phyloP scores from a whole-genome alignment of 2,113 vertebrate genomes.

The Melospiza georgiana region DNA sequence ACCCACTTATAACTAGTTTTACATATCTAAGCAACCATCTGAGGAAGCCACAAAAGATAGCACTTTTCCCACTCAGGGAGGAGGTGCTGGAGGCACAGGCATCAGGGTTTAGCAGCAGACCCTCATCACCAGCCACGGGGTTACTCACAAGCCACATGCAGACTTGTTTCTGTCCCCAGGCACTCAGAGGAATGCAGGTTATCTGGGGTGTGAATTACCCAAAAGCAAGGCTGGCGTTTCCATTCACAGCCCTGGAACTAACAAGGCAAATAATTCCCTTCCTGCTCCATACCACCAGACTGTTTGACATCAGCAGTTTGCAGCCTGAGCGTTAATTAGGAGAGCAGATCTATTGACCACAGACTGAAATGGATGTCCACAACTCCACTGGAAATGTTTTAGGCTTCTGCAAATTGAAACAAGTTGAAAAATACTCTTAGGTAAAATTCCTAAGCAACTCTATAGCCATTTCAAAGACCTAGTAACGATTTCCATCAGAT shows the following conservation, averaged over 20 bases:
- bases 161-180: not conserved
- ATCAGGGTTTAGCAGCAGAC: not conserved
- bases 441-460: not conserved
- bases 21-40: not conserved
- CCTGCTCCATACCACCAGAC: not conserved
- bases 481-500: not conserved
- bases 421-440: constrained; percentile 7
- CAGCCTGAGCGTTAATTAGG: not conserved
- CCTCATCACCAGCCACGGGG: not conserved
- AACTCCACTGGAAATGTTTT: not conserved
- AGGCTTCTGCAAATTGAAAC: not conserved
- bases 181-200: not conserved
- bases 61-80: not conserved
- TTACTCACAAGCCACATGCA: not conserved
- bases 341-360: not conserved
- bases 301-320: not conserved
- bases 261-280: not conserved
- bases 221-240: not conserved
- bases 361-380: not conserved
- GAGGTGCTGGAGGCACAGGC: not conserved
- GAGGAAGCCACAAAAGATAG: not conserved
- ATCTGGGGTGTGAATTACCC: not conserved
- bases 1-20: not conserved
- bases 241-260: not conserved
- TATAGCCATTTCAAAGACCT: not conserved